Percentiles rank a stretch among this genome's conserved stretches.
Evolutionary conservation across 1,140 invertebrate species (phyloP).

Genomic region (Drosophila ambigua): DNA sequence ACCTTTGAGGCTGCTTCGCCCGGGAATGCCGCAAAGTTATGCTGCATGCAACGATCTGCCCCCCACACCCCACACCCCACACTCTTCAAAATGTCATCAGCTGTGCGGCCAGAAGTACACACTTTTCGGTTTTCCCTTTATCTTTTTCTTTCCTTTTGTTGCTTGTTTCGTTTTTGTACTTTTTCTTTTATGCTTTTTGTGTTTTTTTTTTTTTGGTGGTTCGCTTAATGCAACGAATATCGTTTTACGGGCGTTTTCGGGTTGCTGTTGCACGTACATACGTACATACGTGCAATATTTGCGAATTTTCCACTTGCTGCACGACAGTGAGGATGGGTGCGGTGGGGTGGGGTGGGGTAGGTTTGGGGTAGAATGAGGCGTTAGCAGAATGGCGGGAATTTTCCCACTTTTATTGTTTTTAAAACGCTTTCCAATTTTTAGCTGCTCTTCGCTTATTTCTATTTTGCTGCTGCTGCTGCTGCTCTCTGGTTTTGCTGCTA

Average conservation of each 20-base stretch:
- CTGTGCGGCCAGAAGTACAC: too few species aligned
- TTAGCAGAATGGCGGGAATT: slow-evolving; percentile 31
- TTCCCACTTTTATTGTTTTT: slow-evolving; percentile 63
- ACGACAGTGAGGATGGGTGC: too few species aligned
- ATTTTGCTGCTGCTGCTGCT: slow-evolving; percentile 21
- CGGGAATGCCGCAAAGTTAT: too few species aligned
- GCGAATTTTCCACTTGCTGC: slow-evolving; percentile 26
- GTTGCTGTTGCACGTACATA: slow-evolving; percentile 18
- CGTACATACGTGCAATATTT: slow-evolving; percentile 43
- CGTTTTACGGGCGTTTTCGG: slow-evolving; percentile 13
- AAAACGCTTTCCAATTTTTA: slow-evolving; percentile 58
- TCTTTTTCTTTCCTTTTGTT: not conserved
- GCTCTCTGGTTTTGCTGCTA: not conserved
- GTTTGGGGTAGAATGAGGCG: not conserved
- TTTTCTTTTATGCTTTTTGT: slow-evolving; percentile 17
- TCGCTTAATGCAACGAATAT: slow-evolving; percentile 49
- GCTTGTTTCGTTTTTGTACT: not conserved
- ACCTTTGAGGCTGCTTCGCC: too few species aligned
- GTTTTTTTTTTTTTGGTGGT: slow-evolving; percentile 22
- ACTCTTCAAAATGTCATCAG: too few species aligned
- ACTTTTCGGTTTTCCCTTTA: slow-evolving; percentile 2
- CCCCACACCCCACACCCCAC: too few species aligned
- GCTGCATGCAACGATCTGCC: not conserved
- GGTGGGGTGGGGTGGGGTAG: not conserved
- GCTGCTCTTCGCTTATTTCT: slow-evolving; percentile 7